Conservation (phyloP, 1,140 invertebrate genomes). For the Drosophila pseudoobscura region DNA sequence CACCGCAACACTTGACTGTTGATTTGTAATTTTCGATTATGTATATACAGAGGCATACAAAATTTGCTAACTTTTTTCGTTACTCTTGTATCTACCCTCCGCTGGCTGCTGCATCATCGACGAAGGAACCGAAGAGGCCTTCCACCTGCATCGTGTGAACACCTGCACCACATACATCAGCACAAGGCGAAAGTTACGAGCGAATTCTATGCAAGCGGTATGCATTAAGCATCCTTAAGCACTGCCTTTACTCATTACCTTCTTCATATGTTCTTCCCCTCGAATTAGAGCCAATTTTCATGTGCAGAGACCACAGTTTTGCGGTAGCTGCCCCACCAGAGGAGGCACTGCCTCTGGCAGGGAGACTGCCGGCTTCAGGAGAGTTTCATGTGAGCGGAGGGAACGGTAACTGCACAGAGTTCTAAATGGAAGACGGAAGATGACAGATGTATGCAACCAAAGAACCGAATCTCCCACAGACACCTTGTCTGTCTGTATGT, state of each 20-base stretch:
- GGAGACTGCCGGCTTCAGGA: slow-evolving; percentile 6
- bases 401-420: slow-evolving; percentile 48
- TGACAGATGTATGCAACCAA: slow-evolving; percentile 33
- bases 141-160: slow-evolving; percentile 86
- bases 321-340: slow-evolving; percentile 65
- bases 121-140: slow-evolving; percentile 84
- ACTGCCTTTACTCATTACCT: no score
- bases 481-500: slow-evolving; percentile 9
- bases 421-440: slow-evolving; percentile 25
- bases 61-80: slow-evolving; percentile 1
- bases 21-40: background rate
- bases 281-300: slow-evolving; percentile 78
- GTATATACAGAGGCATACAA: no score
- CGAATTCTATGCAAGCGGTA: slow-evolving; percentile 82
- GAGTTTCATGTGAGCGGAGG: slow-evolving; percentile 31
- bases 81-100: background rate
- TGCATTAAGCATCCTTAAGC: slow-evolving; percentile 4
- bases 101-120: background rate
- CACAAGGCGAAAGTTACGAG: slow-evolving; percentile 78
- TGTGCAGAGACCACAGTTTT: slow-evolving; percentile 82
- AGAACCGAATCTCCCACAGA: slow-evolving; percentile 53
- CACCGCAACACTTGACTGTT: slow-evolving; percentile 25
- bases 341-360: slow-evolving; percentile 23
- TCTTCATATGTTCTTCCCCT: background rate
- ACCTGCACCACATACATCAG: slow-evolving; percentile 87